Conservation (phyloP, 2,888 invertebrate genomes). For the Clepsis dumicolana region DNA sequence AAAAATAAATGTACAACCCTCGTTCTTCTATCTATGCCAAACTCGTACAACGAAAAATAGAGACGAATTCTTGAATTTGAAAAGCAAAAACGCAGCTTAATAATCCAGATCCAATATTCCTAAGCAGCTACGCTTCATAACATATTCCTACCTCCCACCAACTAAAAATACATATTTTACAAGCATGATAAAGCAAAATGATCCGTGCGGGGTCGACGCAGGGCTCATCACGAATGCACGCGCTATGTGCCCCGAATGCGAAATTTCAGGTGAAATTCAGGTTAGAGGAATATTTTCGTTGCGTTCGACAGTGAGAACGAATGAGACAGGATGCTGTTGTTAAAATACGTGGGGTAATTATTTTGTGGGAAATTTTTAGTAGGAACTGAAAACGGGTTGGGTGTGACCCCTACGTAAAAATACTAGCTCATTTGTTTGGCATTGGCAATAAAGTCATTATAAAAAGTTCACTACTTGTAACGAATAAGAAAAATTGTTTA, state of each 20-base stretch:
- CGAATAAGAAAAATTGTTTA: no score
- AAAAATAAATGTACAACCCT: no score
- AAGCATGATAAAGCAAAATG: conserved; percentile 27
- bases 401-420: no score
- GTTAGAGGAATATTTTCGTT: conserved; percentile 35
- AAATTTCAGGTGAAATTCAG: conserved; percentile 28
- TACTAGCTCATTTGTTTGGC: no score
- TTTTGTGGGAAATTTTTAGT: neutral
- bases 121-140: conserved; percentile 18
- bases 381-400: no score
- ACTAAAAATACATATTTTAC: conserved; percentile 32
- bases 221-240: conserved; percentile 20
- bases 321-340: conserved; percentile 23
- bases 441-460: no score
- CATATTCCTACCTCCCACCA: conserved; percentile 11
- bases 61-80: neutral
- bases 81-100: neutral
- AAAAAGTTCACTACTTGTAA: no score
- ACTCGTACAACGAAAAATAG: no score
- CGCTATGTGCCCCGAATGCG: conserved; percentile 24
- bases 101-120: neutral
- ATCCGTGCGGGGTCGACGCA: conserved; percentile 6
- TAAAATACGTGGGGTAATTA: conserved; percentile 19
- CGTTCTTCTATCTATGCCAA: no score
- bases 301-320: neutral